These are phyloP conservation scores for Chromoteleia sp. DNA, from an alignment of 2,888 invertebrate species.

Conservation along the genomic window DNA sequence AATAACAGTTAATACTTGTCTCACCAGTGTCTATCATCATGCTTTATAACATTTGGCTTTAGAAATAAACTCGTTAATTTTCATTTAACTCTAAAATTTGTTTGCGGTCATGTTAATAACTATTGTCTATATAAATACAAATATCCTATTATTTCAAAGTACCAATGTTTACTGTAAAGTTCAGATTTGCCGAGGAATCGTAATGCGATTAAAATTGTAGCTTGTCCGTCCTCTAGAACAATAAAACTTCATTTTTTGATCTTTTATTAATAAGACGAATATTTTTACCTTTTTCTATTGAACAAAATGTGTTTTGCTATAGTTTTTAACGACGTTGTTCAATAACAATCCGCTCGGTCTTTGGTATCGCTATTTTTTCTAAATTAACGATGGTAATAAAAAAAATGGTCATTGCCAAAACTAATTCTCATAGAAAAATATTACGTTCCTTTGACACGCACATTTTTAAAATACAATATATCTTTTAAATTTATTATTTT, in stretches of 20 bases:
- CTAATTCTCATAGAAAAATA: slow-evolving; percentile 37
- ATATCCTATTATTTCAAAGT: slow-evolving; percentile 30
- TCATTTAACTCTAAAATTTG: slow-evolving; percentile 3
- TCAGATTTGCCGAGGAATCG: slow-evolving; percentile 3
- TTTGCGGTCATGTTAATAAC: slow-evolving; percentile 29
- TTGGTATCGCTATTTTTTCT: slow-evolving; percentile 60
- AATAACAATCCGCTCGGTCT: slow-evolving; percentile 38
- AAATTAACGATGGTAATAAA: slow-evolving; percentile 21
- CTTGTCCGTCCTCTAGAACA: not conserved
- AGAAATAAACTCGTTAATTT: slow-evolving; percentile 2
- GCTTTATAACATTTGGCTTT: slow-evolving; percentile 10
- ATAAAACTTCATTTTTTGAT: not conserved
- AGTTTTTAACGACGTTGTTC: slow-evolving; percentile 1
- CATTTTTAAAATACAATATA: not conserved
- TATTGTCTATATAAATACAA: slow-evolving; percentile 43
- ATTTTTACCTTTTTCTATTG: too few species aligned
- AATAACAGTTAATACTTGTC: slow-evolving; percentile 66
- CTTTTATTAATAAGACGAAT: too few species aligned
- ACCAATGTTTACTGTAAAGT: slow-evolving; percentile 39
- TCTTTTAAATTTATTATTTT: slow-evolving; percentile 5
- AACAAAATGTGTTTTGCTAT: slow-evolving; percentile 3
- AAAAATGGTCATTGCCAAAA: slow-evolving; percentile 10
- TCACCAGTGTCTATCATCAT: slow-evolving; percentile 12
- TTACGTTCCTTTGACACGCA: slow-evolving; percentile 22
- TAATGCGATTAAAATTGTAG: not conserved